Evolutionary conservation across 2,797 vertebrate genomes (phyloP).

Genomic region (Pipistrellus nathusii): DNA sequence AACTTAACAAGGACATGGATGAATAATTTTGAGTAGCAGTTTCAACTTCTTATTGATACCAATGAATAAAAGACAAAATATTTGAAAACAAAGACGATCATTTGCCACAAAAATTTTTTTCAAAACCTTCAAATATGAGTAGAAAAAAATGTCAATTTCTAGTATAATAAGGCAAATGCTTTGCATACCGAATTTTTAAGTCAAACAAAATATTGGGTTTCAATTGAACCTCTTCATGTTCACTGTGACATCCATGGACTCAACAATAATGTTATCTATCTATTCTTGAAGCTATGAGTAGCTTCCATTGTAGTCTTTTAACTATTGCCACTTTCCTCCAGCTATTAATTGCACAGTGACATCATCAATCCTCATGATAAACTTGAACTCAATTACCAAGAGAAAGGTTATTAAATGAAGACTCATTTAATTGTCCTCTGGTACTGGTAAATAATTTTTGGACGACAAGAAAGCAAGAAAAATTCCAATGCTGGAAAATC

Average conservation of each 20-base stretch:
- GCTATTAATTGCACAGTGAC: background rate
- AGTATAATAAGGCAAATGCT: slow-evolving; percentile 34
- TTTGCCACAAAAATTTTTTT: slow-evolving; percentile 25
- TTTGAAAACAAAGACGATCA: slow-evolving; percentile 61
- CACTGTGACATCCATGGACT: background rate
- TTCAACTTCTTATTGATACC: slow-evolving; percentile 54
- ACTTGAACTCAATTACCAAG: background rate
- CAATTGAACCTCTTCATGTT: background rate
- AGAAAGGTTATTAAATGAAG: background rate
- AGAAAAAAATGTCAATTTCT: slow-evolving; percentile 35
- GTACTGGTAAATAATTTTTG: background rate
- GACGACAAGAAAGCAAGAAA: background rate
- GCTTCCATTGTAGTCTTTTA: background rate
- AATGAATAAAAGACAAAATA: slow-evolving; percentile 60
- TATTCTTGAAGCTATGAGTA: background rate
- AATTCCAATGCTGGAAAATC: background rate
- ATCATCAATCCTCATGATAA: background rate
- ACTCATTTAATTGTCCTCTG: background rate
- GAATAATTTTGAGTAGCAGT: slow-evolving; percentile 60
- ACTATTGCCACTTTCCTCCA: background rate
- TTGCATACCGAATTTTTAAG: slow-evolving; percentile 37
- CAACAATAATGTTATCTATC: background rate
- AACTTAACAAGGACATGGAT: slow-evolving; percentile 75
- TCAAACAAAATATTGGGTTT: background rate
- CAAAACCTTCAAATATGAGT: background rate